A percentile compares a stretch with the other conserved stretches of the same genome.
These are phyloP conservation scores for Pelusios castaneus DNA, from an alignment of 2,113 vertebrate species.

Conservation along the genomic window DNA sequence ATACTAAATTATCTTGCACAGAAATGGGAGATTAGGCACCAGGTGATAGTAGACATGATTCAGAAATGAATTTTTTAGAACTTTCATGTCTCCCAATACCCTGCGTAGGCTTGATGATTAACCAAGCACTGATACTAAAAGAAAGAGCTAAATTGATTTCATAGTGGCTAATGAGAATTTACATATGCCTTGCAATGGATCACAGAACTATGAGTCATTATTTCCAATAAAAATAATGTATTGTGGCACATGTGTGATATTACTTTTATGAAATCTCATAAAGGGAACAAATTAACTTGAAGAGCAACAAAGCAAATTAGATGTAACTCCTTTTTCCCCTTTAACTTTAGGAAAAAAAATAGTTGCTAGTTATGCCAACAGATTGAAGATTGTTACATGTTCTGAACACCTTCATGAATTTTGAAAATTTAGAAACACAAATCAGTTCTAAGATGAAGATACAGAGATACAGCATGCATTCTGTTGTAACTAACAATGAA, in stretches of 20 bases:
- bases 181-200: background rate
- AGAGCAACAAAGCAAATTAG: background rate
- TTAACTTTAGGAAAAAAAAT: background rate
- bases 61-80: background rate
- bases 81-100: background rate
- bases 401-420: background rate
- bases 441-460: background rate
- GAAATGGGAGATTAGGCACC: background rate
- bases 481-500: background rate
- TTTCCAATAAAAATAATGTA: background rate
- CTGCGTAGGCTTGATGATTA: background rate
- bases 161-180: background rate
- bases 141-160: conserved; percentile 5
- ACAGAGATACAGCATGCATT: background rate
- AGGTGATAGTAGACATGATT: background rate
- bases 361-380: background rate
- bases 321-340: background rate
- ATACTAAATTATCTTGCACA: background rate
- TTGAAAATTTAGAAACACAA: background rate
- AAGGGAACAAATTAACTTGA: background rate
- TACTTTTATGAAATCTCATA: background rate
- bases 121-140: background rate
- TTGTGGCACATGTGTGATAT: background rate
- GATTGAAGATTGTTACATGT: background rate
- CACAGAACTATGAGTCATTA: background rate